Evolutionary conservation across 2,113 vertebrate genomes (phyloP).

Genomic region (Pantherophis guttatus): DNA sequence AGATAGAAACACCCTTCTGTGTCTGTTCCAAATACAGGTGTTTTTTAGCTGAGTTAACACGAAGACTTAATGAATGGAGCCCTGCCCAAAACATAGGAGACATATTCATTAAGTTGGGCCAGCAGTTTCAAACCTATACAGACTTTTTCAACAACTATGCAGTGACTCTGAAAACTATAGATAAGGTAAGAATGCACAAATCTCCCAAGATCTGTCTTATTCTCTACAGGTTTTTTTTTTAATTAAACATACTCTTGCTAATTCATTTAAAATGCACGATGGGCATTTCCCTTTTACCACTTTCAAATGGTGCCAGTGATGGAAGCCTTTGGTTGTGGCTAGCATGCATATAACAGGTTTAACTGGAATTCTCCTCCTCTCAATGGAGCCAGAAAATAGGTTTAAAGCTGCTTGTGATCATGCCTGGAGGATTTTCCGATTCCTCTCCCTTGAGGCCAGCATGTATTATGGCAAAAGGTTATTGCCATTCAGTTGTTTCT

Average conservation of each 20-base stretch:
- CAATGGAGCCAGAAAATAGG: not conserved
- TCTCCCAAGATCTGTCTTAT: not conserved
- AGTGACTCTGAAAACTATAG: constrained; percentile 73
- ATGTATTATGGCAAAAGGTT: not conserved
- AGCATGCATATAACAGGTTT: not conserved
- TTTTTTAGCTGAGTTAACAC: constrained; percentile 68
- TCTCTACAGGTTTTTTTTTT: not conserved
- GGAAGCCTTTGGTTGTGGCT: not conserved
- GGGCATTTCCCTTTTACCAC: not conserved
- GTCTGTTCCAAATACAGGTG: constrained; percentile 53
- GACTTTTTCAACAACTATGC: constrained; percentile 83
- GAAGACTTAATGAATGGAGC: constrained; percentile 73
- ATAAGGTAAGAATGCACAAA: constrained; percentile 71
- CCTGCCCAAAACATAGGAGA: constrained; percentile 77
- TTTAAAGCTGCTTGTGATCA: not conserved
- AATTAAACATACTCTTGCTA: not conserved
- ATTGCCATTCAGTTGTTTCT: not conserved
- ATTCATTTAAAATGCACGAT: not conserved
- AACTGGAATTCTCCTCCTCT: not conserved
- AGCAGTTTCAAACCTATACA: constrained; percentile 68
- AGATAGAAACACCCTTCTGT: not conserved
- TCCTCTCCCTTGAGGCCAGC: not conserved
- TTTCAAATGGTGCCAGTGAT: not conserved
- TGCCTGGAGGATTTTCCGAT: not conserved
- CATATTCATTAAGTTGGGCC: constrained; percentile 72